Evolutionary conservation across 1,140 invertebrate genomes (phyloP).

Genomic region (Lepidurus packardi): DNA sequence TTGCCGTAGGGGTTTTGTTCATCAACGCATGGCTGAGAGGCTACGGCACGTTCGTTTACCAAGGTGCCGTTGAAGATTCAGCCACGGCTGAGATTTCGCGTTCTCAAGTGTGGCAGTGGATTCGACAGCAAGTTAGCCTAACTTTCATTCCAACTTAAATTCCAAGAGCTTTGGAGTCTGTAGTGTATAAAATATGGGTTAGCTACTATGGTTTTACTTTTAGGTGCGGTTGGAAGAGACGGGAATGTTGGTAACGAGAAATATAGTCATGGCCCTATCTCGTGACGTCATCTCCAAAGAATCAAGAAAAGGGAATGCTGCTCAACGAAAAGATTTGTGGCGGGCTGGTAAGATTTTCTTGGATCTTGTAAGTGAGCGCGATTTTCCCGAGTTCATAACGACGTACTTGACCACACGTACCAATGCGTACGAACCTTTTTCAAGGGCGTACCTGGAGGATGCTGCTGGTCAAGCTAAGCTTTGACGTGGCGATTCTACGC

Average conservation of each 20-base stretch:
- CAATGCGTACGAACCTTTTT: background rate
- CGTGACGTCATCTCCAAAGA: constrained; percentile 44
- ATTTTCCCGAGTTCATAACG: constrained; percentile 55
- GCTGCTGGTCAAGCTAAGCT: background rate
- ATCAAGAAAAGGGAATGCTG: constrained; percentile 42
- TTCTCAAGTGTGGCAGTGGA: constrained; percentile 68
- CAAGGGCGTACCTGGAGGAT: background rate
- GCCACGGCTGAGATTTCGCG: constrained; percentile 68
- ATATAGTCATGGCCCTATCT: constrained; percentile 45
- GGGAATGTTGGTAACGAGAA: constrained; percentile 46
- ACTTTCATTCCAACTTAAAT: constrained; percentile 5
- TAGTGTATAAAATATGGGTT: constrained; percentile 32
- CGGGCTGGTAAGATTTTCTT: constrained; percentile 51
- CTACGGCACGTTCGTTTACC: constrained; percentile 58
- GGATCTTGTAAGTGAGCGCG: constrained; percentile 49
- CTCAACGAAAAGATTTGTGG: constrained; percentile 45
- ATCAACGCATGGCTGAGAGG: constrained; percentile 61
- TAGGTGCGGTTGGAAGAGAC: constrained; percentile 44
- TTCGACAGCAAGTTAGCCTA: constrained; percentile 53
- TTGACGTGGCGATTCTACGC: background rate
- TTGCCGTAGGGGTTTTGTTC: constrained; percentile 58
- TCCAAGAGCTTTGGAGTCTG: constrained; percentile 9
- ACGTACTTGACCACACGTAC: constrained; percentile 45
- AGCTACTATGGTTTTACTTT: constrained; percentile 28
- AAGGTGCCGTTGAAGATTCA: constrained; percentile 62